Conservation (phyloP, 2,888 invertebrate species). For the Hesperia comma region DNA sequence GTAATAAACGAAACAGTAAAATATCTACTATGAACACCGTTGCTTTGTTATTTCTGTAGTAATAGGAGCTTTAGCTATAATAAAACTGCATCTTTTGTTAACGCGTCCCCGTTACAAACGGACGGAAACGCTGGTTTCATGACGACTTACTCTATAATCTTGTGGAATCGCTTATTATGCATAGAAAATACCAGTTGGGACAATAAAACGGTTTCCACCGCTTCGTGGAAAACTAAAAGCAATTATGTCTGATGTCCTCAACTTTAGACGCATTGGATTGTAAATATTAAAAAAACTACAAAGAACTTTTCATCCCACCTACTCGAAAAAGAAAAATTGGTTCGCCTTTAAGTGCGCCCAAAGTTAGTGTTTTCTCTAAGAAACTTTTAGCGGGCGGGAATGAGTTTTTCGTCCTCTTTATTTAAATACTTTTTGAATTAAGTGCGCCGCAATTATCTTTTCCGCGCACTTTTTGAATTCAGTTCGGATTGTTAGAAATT, state of each 20-base stretch:
- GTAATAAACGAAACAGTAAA: constrained; percentile 22
- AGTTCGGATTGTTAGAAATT: no score
- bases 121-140: constrained; percentile 70
- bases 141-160: constrained; percentile 71
- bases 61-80: constrained; percentile 54
- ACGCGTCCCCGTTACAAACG: constrained; percentile 65
- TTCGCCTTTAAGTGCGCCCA: no score
- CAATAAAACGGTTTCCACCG: constrained; percentile 68
- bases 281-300: no score
- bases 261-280: constrained; percentile 3
- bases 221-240: constrained; percentile 70
- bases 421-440: no score
- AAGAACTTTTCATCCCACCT: no score
- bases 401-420: no score
- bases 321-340: no score
- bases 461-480: no score
- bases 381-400: no score
- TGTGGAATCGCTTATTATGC: constrained; percentile 62
- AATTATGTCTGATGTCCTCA: constrained; percentile 52
- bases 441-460: no score
- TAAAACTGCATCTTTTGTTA: constrained; percentile 68
- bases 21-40: constrained; percentile 40
- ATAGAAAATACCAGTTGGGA: constrained; percentile 69
- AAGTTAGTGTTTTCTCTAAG: no score
- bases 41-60: constrained; percentile 65